Base-by-base conservation (phyloP, 2,797 vertebrate genomes). In the Pipistrellus pygmaeus region DNA sequence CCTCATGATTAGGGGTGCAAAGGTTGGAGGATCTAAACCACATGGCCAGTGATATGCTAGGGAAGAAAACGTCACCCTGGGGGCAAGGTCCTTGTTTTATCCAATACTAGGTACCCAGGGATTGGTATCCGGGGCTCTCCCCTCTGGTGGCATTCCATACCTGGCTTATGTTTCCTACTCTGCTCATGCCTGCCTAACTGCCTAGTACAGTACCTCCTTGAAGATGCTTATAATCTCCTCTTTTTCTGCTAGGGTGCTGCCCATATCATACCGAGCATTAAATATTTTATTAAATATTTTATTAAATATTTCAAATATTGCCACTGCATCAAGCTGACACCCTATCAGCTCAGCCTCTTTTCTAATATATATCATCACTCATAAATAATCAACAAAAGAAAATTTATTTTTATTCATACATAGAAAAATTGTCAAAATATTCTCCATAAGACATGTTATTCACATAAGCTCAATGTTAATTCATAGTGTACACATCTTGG, bases 301-400 rank as follows among this genome's bases (percentile, higher is more conserved):
- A 44, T 68, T 55, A 71, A 92, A 53, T 57, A 35, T 44, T 82
- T 77, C 30, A 73, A 57, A 55, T 75, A 25, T 8, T 60, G 8
- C 1, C 8, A 0, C 55, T 46, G 6, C 15, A 18, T 30, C 8
- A 15, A 77, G 2, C 25, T 35, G 46, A 57, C 25, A 2, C 3
- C 11, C 12, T 18, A 35, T 84, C 8, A 23, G 4, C 10, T 80
- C 11, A 7, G 4, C 17, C 1, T 27, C 2, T 80, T 53, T 75
- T 91, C 32, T 38, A 62, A 25, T 4, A 46, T 68, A 27, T 0
- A 17, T 38, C 30, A 55, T 2, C 14, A 35, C 8, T 53, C 18
- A 35, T 60, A 55, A 89, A 73, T n/a, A 87, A 77, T 44, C 20
- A 71, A 32, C 5, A 41, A 57, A 80, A 68, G 15, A 81, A 53